These are phyloP conservation scores for Trachythela sp. DNA, from an alignment of 64 coral and sea anemone genomes.

Conservation along the genomic window DNA sequence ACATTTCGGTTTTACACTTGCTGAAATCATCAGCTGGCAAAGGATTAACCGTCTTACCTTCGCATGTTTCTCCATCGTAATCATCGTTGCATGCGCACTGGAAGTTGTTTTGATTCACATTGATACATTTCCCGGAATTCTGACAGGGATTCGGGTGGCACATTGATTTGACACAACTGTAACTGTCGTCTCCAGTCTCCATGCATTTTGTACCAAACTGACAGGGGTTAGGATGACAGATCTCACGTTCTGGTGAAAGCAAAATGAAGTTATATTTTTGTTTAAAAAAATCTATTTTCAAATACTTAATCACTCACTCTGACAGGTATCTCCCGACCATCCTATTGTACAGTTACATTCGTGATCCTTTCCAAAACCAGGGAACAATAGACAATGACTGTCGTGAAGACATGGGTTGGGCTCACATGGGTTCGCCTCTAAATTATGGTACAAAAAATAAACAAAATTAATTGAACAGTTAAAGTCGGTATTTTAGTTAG, in stretches of 20 bases:
- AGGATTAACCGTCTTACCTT: slow-evolving; percentile 41
- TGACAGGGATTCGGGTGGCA: slow-evolving; percentile 90
- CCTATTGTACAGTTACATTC: slow-evolving; percentile 65
- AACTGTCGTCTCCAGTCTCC: slow-evolving; percentile 68
- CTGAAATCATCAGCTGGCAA: too few relatives aligned
- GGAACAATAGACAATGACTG: slow-evolving; percentile 45
- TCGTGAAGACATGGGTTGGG: slow-evolving; percentile 63
- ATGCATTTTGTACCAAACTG: slow-evolving; percentile 90
- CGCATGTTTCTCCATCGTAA: slow-evolving; percentile 65
- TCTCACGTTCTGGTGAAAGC: slow-evolving; percentile 58
- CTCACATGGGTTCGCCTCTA: slow-evolving; percentile 59
- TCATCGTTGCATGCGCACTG: slow-evolving; percentile 67
- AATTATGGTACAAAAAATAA: not conserved
- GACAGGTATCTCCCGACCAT: slow-evolving; percentile 49
- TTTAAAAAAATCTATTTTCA: too few relatives aligned
- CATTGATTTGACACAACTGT: slow-evolving; percentile 88
- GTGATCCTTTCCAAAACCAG: slow-evolving; percentile 36
- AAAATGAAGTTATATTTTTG: not conserved
- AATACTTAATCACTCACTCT: slow-evolving; percentile 52
- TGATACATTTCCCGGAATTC: slow-evolving; percentile 77
- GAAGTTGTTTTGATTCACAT: slow-evolving; percentile 82
- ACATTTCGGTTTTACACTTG: too few relatives aligned
- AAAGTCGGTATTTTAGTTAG: too few relatives aligned
- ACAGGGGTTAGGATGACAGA: slow-evolving; percentile 97
- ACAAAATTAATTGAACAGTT: not conserved